A percentile compares a stretch with the other conserved stretches of the same genome.
These are phyloP conservation scores for Caenorhabditis elegans DNA, from an alignment of 1,140 invertebrate genomes.

Conservation along the genomic window DNA sequence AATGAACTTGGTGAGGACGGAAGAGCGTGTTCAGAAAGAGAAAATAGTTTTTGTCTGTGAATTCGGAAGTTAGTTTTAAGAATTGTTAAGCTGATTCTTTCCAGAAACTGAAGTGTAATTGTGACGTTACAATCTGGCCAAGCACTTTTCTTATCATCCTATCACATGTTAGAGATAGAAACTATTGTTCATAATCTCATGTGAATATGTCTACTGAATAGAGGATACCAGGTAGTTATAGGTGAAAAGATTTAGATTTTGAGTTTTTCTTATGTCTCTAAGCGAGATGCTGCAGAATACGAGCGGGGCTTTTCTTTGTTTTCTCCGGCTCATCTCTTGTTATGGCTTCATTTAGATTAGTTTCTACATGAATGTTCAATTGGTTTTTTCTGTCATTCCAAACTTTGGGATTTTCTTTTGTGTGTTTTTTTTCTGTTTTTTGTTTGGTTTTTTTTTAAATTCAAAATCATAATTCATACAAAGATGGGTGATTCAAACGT, in stretches of 20 bases:
- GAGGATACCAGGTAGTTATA: background rate
- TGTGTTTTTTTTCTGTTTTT: too few species aligned
- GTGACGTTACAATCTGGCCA: background rate
- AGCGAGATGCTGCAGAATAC: background rate
- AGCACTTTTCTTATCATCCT: background rate
- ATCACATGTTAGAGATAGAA: background rate
- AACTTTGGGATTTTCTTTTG: background rate
- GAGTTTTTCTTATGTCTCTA: background rate
- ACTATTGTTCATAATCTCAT: background rate
- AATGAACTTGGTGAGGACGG: background rate
- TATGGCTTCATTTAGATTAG: constrained; percentile 13
- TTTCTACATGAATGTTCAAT: constrained; percentile 6
- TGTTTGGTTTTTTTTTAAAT: too few species aligned
- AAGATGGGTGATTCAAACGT: too few species aligned
- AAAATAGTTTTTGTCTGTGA: background rate
- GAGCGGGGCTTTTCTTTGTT: background rate
- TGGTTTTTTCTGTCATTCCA: background rate
- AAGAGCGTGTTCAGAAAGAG: constrained; percentile 6
- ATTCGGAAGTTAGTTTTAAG: too few species aligned
- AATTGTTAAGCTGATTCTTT: too few species aligned
- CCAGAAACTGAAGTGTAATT: background rate
- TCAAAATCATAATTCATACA: too few species aligned
- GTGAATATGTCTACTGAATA: background rate
- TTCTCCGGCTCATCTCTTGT: background rate
- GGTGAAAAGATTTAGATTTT: background rate